Conservation (phyloP, 2,888 invertebrate species). For the Yponomeuta plumbellus region DNA sequence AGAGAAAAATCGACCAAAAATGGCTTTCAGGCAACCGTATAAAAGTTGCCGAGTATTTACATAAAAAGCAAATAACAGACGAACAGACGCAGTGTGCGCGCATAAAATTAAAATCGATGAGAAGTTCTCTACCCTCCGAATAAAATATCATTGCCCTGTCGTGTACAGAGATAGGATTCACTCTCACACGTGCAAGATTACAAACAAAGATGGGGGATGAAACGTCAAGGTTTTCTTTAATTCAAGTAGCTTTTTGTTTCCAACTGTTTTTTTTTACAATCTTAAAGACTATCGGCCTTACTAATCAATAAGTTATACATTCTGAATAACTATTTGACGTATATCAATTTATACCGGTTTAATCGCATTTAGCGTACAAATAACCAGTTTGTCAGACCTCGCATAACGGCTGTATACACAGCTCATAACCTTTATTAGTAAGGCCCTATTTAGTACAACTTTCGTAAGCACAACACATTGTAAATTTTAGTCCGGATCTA, state of each 20-base stretch:
- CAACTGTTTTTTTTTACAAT: too few relatives aligned
- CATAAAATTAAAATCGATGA: constrained; percentile 77
- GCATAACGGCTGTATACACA: too few relatives aligned
- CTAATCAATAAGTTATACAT: too few relatives aligned
- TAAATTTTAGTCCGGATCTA: too few relatives aligned
- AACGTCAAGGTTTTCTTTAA: not conserved
- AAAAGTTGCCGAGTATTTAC: constrained; percentile 69
- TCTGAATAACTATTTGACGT: too few relatives aligned
- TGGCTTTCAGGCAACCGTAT: constrained; percentile 61
- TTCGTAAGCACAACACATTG: too few relatives aligned
- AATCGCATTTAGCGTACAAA: too few relatives aligned
- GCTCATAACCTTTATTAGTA: too few relatives aligned
- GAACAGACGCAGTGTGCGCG: constrained; percentile 68
- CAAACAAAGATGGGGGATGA: constrained; percentile 19
- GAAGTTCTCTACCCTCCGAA: constrained; percentile 70
- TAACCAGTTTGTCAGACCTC: too few relatives aligned
- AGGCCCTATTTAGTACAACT: too few relatives aligned
- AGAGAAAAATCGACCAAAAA: constrained; percentile 53
- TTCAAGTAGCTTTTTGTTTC: not conserved
- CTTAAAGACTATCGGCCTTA: too few relatives aligned
- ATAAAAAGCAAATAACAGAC: constrained; percentile 74
- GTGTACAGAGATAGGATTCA: constrained; percentile 38
- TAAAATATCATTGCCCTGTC: constrained; percentile 72
- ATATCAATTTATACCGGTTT: too few relatives aligned
- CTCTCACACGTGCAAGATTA: constrained; percentile 33